Conservation (phyloP, 37 sponge, comb jelly and placozoan species). For the Diacarnus erythraeanus region DNA sequence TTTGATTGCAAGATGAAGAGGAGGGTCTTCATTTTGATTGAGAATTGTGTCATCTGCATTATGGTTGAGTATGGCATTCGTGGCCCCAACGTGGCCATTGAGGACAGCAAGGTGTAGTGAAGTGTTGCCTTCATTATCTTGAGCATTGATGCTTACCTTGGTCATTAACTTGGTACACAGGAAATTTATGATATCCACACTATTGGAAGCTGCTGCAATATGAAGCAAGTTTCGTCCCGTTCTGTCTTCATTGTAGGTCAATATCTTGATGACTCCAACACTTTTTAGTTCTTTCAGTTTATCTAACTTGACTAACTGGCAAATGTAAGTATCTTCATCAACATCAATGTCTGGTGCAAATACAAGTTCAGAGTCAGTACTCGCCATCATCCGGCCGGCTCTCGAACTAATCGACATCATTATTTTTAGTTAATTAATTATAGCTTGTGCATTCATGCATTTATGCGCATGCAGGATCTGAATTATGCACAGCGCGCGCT, state of each 20-base stretch:
- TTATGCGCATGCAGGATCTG: no score
- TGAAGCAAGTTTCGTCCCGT: constrained; percentile 58
- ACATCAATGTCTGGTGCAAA: no score
- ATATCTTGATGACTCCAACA: neutral
- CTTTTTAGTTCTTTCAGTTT: neutral
- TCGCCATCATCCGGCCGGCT: no score
- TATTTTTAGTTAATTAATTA: no score
- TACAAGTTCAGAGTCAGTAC: no score
- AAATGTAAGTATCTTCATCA: neutral
- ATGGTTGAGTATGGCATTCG: constrained; percentile 49
- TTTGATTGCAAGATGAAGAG: constrained; percentile 62
- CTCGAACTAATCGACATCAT: no score
- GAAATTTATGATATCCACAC: constrained; percentile 44
- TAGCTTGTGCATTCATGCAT: no score
- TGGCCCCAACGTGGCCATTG: constrained; percentile 22
- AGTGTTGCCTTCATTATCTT: constrained; percentile 77
- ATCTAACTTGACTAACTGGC: neutral
- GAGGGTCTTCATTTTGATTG: constrained; percentile 35
- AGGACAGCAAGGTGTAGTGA: constrained; percentile 78
- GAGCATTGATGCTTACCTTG: constrained; percentile 33
- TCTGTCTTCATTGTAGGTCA: neutral
- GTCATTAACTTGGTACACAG: constrained; percentile 24
- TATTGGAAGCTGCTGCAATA: constrained; percentile 40
- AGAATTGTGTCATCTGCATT: constrained; percentile 40
- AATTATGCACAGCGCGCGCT: no score